phyloP scores from a whole-genome alignment of 2,797 vertebrate genomes.

The Sebastes glaucus region DNA sequence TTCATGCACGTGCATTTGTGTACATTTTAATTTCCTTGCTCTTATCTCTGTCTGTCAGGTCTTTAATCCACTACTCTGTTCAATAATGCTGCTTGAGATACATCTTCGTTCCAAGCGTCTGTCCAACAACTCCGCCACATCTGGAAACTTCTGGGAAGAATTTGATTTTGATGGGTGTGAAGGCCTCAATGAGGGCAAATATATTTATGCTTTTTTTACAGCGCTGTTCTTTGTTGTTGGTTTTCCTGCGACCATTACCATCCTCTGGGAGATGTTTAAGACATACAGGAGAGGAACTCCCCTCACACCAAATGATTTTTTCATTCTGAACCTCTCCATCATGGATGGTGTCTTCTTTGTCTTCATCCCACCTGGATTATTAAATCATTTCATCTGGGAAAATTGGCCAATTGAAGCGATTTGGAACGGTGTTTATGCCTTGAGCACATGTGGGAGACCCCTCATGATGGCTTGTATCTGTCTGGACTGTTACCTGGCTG shows the following conservation, averaged over 20 bases:
- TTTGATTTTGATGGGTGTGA: neutral
- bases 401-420: rapidly evolving
- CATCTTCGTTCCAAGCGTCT: neutral
- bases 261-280: conserved; percentile 60
- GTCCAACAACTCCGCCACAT: conserved; percentile 10
- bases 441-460: conserved; percentile 63
- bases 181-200: rapidly evolving
- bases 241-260: conserved; percentile 51
- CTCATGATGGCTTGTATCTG: conserved; percentile 74
- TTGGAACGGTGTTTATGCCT: neutral
- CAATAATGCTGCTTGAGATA: neutral
- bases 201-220: neutral
- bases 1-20: neutral
- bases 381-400: conserved; percentile 24
- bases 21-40: rapidly evolving
- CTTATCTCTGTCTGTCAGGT: conserved; percentile 1
- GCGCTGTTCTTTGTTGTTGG: conserved; percentile 39
- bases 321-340: conserved; percentile 58
- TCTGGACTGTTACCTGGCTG: conserved; percentile 76
- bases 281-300: conserved; percentile 5
- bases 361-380: conserved; percentile 16
- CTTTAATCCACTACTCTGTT: neutral
- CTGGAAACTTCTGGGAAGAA: rapidly evolving
- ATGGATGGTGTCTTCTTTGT: conserved; percentile 63
- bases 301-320: conserved; percentile 52